Evolutionary conservation across 2,888 invertebrate species (phyloP).

Genomic region (Drosophila paracracens): DNA sequence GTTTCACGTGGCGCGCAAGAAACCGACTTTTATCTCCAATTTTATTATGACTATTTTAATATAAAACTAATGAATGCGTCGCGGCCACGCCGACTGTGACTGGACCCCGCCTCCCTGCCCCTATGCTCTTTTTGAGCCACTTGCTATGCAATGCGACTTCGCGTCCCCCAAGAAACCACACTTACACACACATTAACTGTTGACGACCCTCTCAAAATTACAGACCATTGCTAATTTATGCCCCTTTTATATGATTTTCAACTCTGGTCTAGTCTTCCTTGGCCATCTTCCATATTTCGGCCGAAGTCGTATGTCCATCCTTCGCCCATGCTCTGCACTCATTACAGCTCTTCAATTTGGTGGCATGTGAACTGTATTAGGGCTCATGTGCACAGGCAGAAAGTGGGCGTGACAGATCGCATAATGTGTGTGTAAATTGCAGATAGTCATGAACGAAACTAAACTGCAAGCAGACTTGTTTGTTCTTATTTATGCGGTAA

Average conservation of each 20-base stretch:
- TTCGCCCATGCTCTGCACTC: slow-evolving; percentile 34
- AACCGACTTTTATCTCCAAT: slow-evolving; percentile 72
- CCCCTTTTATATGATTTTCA: slow-evolving; percentile 75
- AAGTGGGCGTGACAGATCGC: slow-evolving; percentile 61
- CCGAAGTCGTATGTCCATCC: slow-evolving; percentile 22
- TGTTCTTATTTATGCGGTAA: neutral
- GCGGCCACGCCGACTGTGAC: slow-evolving; percentile 70
- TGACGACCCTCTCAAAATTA: slow-evolving; percentile 77
- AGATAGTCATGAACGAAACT: slow-evolving; percentile 46
- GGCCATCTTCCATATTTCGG: slow-evolving; percentile 19
- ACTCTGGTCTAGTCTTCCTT: slow-evolving; percentile 30
- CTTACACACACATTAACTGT: slow-evolving; percentile 62
- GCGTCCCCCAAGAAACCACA: slow-evolving; percentile 34
- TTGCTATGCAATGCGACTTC: slow-evolving; percentile 42
- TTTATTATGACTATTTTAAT: slow-evolving; percentile 80
- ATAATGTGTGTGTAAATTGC: slow-evolving; percentile 46
- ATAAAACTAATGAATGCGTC: slow-evolving; percentile 79
- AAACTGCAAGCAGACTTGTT: neutral
- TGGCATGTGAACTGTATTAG: slow-evolving; percentile 48
- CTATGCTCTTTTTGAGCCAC: slow-evolving; percentile 4
- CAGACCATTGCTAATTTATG: slow-evolving; percentile 81
- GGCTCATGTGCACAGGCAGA: slow-evolving; percentile 32
- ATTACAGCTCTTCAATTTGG: slow-evolving; percentile 19
- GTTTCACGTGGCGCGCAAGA: slow-evolving; percentile 58
- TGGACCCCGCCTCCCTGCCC: slow-evolving; percentile 14